These are phyloP conservation scores for Agapostemon virescens DNA, from an alignment of 2,888 invertebrate species.

Conservation along the genomic window DNA sequence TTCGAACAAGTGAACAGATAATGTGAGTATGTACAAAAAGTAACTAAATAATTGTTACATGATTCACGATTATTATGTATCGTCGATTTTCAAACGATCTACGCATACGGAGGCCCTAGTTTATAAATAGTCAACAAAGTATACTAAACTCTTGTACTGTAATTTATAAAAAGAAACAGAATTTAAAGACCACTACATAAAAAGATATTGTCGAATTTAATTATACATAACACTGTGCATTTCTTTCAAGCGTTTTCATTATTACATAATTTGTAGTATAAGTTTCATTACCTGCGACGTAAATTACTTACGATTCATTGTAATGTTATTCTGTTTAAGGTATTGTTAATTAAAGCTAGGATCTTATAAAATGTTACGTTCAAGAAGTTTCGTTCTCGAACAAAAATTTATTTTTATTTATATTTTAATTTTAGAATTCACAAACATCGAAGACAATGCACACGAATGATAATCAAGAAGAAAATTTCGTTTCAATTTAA, in stretches of 20 bases:
- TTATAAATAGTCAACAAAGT: conserved; percentile 18
- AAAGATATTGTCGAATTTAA: not conserved
- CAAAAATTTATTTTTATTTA: not conserved
- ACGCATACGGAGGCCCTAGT: conserved; percentile 24
- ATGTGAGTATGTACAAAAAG: conserved; percentile 47
- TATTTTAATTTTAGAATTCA: not conserved
- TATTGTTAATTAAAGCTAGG: not conserved
- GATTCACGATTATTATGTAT: conserved; percentile 25
- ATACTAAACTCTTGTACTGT: conserved; percentile 12
- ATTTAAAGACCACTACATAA: conserved; percentile 10
- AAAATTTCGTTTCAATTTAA: conserved; percentile 9
- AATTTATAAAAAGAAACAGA: conserved; percentile 17
- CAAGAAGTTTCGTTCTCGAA: conserved; percentile 2
- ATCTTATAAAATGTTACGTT: not conserved
- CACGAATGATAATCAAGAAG: conserved; percentile 5
- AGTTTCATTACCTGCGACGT: not conserved
- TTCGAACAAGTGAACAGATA: conserved; percentile 32
- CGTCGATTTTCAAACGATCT: conserved; percentile 22
- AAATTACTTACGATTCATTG: conserved; percentile 1
- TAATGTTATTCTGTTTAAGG: not conserved
- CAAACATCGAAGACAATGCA: conserved; percentile 3
- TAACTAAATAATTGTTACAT: conserved; percentile 41
- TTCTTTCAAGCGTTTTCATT: not conserved
- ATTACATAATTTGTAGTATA: conserved; percentile 6
- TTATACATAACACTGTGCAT: not conserved